Conservation (phyloP, 2,888 invertebrate species). For the Oligia strigilis region DNA sequence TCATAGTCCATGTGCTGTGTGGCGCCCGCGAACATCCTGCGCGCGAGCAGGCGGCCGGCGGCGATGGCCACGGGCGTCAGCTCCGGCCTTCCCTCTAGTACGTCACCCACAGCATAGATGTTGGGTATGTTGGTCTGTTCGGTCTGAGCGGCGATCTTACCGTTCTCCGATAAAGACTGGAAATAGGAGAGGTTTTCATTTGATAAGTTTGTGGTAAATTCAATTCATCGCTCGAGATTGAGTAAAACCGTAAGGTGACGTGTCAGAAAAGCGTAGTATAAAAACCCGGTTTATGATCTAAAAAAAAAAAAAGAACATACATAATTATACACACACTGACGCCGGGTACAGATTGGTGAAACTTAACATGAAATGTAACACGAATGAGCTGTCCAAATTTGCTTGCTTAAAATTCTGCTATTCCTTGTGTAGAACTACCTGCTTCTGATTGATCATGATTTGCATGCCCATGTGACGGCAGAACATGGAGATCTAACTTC, state of each 20-base stretch:
- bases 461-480: too few species aligned
- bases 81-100: conserved; percentile 96
- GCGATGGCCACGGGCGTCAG: conserved; percentile 99
- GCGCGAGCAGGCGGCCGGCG: conserved; percentile 96
- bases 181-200: not conserved
- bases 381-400: too few species aligned
- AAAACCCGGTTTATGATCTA: not conserved
- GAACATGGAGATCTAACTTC: too few species aligned
- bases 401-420: too few species aligned
- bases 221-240: not conserved
- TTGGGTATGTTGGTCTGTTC: conserved; percentile 97
- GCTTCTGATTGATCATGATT: too few species aligned
- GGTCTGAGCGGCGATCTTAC: conserved; percentile 93
- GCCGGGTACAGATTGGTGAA: too few species aligned
- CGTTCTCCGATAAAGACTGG: conserved; percentile 90
- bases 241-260: not conserved
- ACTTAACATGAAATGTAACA: too few species aligned
- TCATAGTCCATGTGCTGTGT: conserved; percentile 94
- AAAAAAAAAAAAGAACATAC: not conserved
- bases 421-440: too few species aligned
- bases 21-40: conserved; percentile 92
- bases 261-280: not conserved
- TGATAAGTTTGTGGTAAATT: not conserved
- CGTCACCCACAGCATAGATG: conserved; percentile 98
- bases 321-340: too few species aligned